Evolutionary conservation across 2,113 vertebrate species (phyloP).

Genomic region (Cairina moschata): DNA sequence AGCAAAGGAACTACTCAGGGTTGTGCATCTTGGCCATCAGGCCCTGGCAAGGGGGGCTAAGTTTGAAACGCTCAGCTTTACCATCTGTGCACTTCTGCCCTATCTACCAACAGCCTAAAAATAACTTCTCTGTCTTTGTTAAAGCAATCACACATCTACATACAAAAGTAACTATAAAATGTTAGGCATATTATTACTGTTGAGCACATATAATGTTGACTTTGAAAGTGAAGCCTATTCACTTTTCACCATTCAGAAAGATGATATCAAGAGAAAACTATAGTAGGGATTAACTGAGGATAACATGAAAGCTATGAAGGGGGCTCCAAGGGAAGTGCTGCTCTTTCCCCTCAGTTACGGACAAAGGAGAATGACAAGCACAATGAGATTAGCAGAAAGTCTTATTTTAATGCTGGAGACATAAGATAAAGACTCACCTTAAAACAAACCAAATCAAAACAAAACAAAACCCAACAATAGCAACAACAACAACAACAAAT

Average conservation of each 20-base stretch:
- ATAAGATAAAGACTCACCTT: background rate
- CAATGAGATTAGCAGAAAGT: background rate
- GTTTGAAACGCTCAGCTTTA: background rate
- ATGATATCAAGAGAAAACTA: background rate
- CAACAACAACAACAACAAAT: background rate
- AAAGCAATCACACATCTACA: background rate
- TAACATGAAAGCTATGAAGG: background rate
- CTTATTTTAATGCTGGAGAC: background rate
- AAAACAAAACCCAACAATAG: background rate
- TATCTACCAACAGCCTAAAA: background rate
- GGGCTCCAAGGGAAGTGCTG: background rate
- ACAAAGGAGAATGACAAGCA: background rate
- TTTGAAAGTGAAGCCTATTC: background rate
- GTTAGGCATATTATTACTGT: conserved; percentile 48
- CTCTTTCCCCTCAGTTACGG: background rate
- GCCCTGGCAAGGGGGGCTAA: accelerated
- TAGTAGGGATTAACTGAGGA: background rate
- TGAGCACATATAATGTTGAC: conserved; percentile 1
- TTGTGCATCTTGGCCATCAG: background rate
- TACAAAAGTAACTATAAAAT: conserved; percentile 53
- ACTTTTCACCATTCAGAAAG: background rate
- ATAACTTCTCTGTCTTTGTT: background rate
- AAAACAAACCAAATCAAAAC: background rate
- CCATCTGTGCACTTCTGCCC: background rate
- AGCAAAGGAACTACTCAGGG: background rate